These are phyloP conservation scores for Notocelia uddmanniana DNA, from an alignment of 2,888 invertebrate genomes.

Conservation along the genomic window DNA sequence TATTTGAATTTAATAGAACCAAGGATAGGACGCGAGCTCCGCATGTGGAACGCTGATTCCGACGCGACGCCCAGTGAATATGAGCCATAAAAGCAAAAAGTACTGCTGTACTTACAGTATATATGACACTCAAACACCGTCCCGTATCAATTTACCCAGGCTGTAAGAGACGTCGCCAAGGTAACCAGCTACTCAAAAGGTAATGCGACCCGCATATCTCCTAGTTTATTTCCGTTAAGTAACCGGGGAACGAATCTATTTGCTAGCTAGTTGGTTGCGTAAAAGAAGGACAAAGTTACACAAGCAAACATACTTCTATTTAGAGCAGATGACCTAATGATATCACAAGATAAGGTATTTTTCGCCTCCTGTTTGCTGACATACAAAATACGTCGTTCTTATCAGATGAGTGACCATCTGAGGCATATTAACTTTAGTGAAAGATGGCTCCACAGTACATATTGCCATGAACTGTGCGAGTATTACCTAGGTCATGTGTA, in stretches of 20 bases:
- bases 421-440: background rate
- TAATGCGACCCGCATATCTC: background rate
- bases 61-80: no score
- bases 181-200: background rate
- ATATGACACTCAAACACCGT: background rate
- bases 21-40: no score
- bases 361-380: background rate
- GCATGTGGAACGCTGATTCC: no score
- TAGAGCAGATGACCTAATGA: conserved; percentile 11
- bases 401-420: conserved; percentile 12
- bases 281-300: no score
- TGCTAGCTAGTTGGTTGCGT: background rate
- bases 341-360: conserved; percentile 16
- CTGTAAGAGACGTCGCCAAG: background rate
- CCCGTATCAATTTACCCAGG: background rate
- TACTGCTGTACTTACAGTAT: no score
- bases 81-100: no score
- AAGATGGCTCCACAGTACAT: background rate
- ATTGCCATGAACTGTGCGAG: background rate
- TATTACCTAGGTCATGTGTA: background rate
- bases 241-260: background rate
- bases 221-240: background rate
- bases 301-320: background rate
- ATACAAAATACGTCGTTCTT: background rate
- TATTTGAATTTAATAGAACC: no score